A percentile compares a stretch with the other conserved stretches of the same genome.
These are phyloP conservation scores for Trilocha varians DNA, from an alignment of 2,888 invertebrate species.

Conservation along the genomic window DNA sequence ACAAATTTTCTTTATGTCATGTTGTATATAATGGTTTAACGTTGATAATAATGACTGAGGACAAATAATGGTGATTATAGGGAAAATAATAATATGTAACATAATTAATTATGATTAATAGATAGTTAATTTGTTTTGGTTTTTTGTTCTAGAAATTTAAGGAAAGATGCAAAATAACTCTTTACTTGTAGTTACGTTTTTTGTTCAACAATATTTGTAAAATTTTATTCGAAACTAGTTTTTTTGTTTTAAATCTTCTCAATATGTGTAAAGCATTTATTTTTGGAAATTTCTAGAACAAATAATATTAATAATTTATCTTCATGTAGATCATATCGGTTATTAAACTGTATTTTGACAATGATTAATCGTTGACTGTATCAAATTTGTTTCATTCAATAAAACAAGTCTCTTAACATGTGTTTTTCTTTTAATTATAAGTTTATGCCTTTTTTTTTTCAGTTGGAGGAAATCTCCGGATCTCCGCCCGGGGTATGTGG, in stretches of 20 bases:
- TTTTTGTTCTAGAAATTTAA: neutral
- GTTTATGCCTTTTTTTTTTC: too few species aligned
- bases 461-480: too few species aligned
- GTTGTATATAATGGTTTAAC: constrained; percentile 19
- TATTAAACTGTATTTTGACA: neutral
- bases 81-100: constrained; percentile 7
- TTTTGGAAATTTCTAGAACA: neutral
- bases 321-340: neutral
- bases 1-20: too few species aligned
- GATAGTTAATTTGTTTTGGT: neutral
- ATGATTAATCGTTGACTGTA: neutral
- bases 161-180: neutral
- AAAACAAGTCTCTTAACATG: neutral
- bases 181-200: too few species aligned
- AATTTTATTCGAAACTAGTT: too few species aligned
- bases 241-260: too few species aligned
- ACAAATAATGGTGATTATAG: constrained; percentile 44
- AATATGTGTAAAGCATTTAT: neutral
- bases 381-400: neutral
- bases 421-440: neutral
- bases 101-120: constrained; percentile 4
- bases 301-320: too few species aligned
- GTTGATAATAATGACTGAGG: constrained; percentile 41
- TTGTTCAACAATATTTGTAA: too few species aligned
- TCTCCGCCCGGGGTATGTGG: too few species aligned